Evolutionary conservation across 35 echinoderm and acorn worm species (phyloP).

Genomic region (Apostichopus californicus): DNA sequence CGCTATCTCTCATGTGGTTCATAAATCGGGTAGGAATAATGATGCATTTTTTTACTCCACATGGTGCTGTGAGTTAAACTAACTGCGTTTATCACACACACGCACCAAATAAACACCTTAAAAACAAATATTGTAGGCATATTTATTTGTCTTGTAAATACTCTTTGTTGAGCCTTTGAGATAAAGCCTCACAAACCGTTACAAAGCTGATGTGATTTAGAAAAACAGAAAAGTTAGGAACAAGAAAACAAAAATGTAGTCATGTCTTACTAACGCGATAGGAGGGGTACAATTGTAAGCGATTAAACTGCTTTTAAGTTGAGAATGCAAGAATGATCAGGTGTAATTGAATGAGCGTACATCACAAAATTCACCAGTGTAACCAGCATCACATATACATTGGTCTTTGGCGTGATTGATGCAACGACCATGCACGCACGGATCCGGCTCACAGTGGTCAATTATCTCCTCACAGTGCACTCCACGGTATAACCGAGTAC

Average conservation of each 20-base stretch:
- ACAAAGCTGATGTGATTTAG: too few species aligned
- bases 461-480: background rate
- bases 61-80: too few species aligned
- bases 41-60: background rate
- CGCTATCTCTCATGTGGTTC: background rate
- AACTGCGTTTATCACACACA: too few species aligned
- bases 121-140: background rate
- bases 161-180: too few species aligned
- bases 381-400: background rate
- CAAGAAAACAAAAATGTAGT: too few species aligned
- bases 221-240: too few species aligned
- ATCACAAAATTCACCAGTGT: background rate
- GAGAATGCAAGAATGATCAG: background rate
- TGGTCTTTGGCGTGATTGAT: background rate
- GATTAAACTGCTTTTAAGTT: too few species aligned
- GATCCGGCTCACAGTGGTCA: background rate
- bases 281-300: too few species aligned
- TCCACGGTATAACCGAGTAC: background rate
- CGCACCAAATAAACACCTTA: background rate
- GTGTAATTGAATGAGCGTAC: background rate
- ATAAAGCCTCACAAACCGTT: too few species aligned
- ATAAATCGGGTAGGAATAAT: background rate
- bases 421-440: background rate
- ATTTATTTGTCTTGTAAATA: too few species aligned
- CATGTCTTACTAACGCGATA: too few species aligned